Evolutionary conservation across 2,888 invertebrate genomes (phyloP), one percentile per base, ranked within the genome.

Genomic region (Papilio demoleus): DNA sequence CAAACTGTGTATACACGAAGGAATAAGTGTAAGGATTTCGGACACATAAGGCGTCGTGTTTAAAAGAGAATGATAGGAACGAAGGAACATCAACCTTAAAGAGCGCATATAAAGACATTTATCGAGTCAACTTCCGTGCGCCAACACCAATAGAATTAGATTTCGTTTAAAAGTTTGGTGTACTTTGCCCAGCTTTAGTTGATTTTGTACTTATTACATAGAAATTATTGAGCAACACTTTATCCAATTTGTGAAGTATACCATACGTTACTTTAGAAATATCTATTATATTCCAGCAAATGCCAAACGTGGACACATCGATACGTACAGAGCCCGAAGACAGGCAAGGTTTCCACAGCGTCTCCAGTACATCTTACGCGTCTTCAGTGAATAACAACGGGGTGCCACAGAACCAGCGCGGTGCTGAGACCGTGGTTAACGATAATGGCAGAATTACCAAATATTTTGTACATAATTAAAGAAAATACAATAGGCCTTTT

Each of bases 371-470:
- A 1, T 95, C 96, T 0, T 94, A 85, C 75, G 93, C 95, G 31
- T 89, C 93, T 1, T 94, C 94, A 0, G 79, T 90, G 0, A 93
- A 94, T 74, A 77, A 94, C 34, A 93, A 95, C 78, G 96, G 96
- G 4, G 88, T 94, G 74, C 88, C 90, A 63, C 77, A 82, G 14
- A 89, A 81, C 62, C 89, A 87, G 71, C 94, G 95, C 71, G 90
- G 93, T 58, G 94, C 96, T 0, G 88, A 94, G 53, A 95, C 96
- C 9, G 90, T 94, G 0, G 90, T 96, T 65, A 95, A 96, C 79
- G 94, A 96, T 76, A 96, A 97, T 79, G 97, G 97, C 71, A 95
- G 94, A 80, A 79, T 96, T 50, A 94, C 94, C 66, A 93, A 93
- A 59, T 95, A 95, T 78, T 90, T 90, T 42, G 93, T 94, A 5